Evolutionary conservation across 35 echinoderm and acorn worm species (phyloP).

Genomic region (Eucidaris tribuloides): DNA sequence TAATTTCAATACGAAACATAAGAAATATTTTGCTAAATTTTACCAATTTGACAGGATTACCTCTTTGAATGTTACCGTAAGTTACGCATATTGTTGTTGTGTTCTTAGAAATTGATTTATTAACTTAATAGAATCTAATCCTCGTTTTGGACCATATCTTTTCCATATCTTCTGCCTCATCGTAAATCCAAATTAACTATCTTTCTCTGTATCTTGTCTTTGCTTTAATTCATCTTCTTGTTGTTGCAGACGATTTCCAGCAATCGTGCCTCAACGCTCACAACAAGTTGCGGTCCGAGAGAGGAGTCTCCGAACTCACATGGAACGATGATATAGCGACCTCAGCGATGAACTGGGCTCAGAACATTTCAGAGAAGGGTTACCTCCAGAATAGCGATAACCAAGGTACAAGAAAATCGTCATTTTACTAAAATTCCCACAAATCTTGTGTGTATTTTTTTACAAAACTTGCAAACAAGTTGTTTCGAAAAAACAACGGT

Average conservation of each 20-base stretch:
- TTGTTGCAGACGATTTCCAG: constrained; percentile 72
- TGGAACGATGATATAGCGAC: constrained; percentile 61
- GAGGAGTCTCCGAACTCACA: constrained; percentile 11
- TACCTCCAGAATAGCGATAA: constrained; percentile 87
- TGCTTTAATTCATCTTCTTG: neutral
- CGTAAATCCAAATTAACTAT: neutral
- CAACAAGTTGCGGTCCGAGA: constrained; percentile 55
- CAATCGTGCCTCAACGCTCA: constrained; percentile 65
- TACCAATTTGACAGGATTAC: too few relatives aligned
- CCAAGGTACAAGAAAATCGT: constrained; percentile 31
- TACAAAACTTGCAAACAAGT: too few relatives aligned
- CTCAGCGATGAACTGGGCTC: constrained; percentile 68
- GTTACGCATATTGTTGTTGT: neutral
- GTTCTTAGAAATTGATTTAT: neutral
- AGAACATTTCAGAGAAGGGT: constrained; percentile 74
- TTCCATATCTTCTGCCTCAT: neutral
- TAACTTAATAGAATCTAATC: neutral
- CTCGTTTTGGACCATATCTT: neutral
- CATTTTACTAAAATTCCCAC: too few relatives aligned
- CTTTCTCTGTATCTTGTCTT: neutral
- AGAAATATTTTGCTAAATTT: too few relatives aligned
- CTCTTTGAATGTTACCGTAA: neutral
- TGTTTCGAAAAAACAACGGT: neutral
- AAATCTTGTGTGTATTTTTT: too few relatives aligned
- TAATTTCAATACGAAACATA: too few relatives aligned